Evolutionary conservation across 2,888 invertebrate genomes (phyloP), one percentile per base, ranked within the genome.

Genomic region (Troides oblongomaculatus): DNA sequence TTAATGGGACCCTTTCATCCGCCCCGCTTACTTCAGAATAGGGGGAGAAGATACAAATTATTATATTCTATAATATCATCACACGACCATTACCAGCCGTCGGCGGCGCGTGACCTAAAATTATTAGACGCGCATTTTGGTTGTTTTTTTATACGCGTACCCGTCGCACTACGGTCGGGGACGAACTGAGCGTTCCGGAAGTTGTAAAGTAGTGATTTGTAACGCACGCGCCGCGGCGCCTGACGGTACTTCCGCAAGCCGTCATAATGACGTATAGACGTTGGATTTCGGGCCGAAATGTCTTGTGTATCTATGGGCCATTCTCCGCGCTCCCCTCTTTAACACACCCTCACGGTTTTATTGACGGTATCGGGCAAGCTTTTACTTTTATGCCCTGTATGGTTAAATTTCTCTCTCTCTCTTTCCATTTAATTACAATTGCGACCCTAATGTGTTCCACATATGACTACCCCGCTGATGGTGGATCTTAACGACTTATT

Each of bases 131-230:
- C 74, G 76, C 75, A 76, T 79, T 83, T 80, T 84, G 82, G 82
- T 72, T 69, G 72, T 74, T 78, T 80, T 43, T 46, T 84, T 79
- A 36, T 66, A 84, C 85, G 84, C 87, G 86, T 87, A 87, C 86
- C 81, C 74, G 77, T 77, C 78, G 79, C 77, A 72, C 81, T 77
- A 80, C 80, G 77, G 79, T 81, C 77, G 79, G 77, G 76, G 81
- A 79, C 77, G 82, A 77, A 89, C 84, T 90, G 86, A 79, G 79
- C 77, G 75, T 81, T 79, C 83, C 89, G 93, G 93, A 93, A 90
- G 93, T 92, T 90, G 93, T 93, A 93, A 92, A 92, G 92, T 90
- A 91, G 92, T 91, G 92, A 93, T 93, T 93, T 93, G 93, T 90
- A 89, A 93, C 87, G 92, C 93, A 92, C 93, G 91, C 93, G 93